These are phyloP conservation scores for Spea bombifrons DNA, from an alignment of 2,113 vertebrate genomes.

Conservation along the genomic window DNA sequence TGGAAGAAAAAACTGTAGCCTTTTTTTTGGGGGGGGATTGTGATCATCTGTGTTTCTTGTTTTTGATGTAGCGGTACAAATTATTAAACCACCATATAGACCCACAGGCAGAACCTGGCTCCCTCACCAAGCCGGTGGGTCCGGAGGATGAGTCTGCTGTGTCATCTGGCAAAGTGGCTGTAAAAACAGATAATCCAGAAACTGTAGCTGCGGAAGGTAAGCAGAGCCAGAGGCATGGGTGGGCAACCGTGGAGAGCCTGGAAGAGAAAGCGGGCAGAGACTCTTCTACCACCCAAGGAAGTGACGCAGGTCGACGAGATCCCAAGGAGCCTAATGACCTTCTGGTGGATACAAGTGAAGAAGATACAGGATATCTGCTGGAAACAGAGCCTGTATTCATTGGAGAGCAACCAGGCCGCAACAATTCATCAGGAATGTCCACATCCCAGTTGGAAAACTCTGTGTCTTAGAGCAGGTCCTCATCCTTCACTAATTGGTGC, in stretches of 20 bases:
- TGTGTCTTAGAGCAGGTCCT: constrained; percentile 47
- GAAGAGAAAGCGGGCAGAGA: too few relatives aligned
- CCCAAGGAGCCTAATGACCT: not conserved
- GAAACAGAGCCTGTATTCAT: not conserved
- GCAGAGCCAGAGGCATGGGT: not conserved
- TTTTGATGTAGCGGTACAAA: constrained; percentile 65
- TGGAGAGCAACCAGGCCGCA: not conserved
- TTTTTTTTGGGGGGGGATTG: not conserved
- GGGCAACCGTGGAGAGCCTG: too few relatives aligned
- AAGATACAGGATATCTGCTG: constrained; percentile 4
- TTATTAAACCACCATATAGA: constrained; percentile 51
- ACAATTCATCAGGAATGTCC: constrained; percentile 21
- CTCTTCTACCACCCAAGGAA: not conserved
- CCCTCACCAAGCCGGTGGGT: constrained; percentile 21
- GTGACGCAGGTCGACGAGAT: not conserved
- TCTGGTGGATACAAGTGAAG: constrained; percentile 12
- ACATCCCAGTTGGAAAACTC: constrained; percentile 25
- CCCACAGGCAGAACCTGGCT: not conserved
- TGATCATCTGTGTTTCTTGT: too few relatives aligned
- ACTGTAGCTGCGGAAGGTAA: not conserved
- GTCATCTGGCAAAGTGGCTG: not conserved
- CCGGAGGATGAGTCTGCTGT: not conserved
- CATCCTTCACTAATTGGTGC: constrained; percentile 53
- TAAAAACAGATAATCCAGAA: too few relatives aligned
- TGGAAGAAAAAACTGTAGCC: not conserved